Conservation (phyloP, 1,140 invertebrate species). For the Reticulitermes speratus region DNA sequence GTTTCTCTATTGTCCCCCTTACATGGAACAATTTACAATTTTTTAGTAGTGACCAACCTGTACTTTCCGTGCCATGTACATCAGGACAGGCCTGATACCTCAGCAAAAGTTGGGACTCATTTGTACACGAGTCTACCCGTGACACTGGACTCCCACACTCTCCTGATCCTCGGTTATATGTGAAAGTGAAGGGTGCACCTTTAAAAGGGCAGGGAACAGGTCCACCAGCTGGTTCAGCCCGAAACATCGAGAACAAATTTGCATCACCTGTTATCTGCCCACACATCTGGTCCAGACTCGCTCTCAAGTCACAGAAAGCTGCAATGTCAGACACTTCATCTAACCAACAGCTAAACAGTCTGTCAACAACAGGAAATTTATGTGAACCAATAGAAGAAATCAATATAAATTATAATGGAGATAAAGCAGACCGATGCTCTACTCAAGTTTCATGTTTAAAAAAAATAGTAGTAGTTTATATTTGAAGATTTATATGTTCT, state of each 20-base stretch:
- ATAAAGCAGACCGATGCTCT: too few species aligned
- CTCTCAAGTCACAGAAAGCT: conserved; percentile 77
- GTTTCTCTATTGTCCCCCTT: too few species aligned
- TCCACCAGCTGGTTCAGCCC: conserved; percentile 68
- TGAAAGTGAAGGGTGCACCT: conserved; percentile 52
- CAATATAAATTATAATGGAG: too few species aligned
- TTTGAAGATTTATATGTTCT: too few species aligned
- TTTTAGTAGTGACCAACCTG: conserved; percentile 41
- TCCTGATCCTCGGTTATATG: conserved; percentile 70
- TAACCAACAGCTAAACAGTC: not conserved
- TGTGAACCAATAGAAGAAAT: too few species aligned
- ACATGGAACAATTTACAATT: too few species aligned
- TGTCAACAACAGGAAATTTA: too few species aligned
- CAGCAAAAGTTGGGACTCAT: conserved; percentile 75
- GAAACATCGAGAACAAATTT: conserved; percentile 82
- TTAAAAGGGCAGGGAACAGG: conserved; percentile 81
- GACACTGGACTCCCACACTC: conserved; percentile 78
- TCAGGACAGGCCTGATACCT: conserved; percentile 91
- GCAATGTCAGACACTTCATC: conserved; percentile 44
- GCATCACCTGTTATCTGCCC: conserved; percentile 85
- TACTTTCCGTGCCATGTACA: conserved; percentile 68
- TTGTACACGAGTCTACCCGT: conserved; percentile 77
- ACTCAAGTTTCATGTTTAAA: too few species aligned
- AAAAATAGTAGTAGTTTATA: too few species aligned
- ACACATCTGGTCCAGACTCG: conserved; percentile 74